Base-by-base conservation (phyloP, 2,888 invertebrate species). In the Deilephila porcellus region DNA sequence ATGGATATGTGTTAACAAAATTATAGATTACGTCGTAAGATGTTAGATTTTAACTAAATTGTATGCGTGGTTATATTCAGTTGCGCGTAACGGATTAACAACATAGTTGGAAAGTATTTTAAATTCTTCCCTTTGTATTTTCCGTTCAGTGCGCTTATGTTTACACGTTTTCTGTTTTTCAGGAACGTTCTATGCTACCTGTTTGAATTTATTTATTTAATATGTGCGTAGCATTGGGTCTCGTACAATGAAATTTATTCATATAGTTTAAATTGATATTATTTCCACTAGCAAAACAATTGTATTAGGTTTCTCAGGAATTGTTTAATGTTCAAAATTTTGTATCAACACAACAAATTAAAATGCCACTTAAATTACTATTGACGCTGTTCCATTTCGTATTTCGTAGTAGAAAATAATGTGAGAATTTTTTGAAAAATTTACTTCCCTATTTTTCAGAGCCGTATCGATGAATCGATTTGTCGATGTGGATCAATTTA, bases 1-100 rank as follows among this genome's bases (percentile, higher is more conserved):
- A 85, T 92, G 89, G 84, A 89, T 91, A 91, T 92, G 91, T 93
- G 92, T 92, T 67, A 78, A 78, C 71, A 71, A 77, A 80, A 81
- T 81, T 81, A 79, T 80, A 79, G 76, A 73, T 72, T 74, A 73
- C 72, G 74, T 34, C 77, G 73, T 76, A 78, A n/a, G 56, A 56
- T 77, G 74, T 63, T 77, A 75, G 75, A 74, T 76, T 63, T 76
- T 77, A 79, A 45, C 64, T 25, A 25, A 62, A 76, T 75, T 75
- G 70, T 73, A 73, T 71, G 67, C 53, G 64, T 20, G 64, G 37
- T 64, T 64, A 64, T 45, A 45, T 64, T 62, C 6, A 56, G 56
- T n/a, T 56, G 56, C n/a, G 29, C 14, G 62, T 32, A 17, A 62
- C 17, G 34, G 62, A 32, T 29, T 62, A 62, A 32, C 32, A 17